Percentiles rank a stretch among this genome's conserved stretches.
These are phyloP conservation scores for Fissipunctia ypsillon DNA, from an alignment of 2,888 invertebrate genomes.

Conservation along the genomic window DNA sequence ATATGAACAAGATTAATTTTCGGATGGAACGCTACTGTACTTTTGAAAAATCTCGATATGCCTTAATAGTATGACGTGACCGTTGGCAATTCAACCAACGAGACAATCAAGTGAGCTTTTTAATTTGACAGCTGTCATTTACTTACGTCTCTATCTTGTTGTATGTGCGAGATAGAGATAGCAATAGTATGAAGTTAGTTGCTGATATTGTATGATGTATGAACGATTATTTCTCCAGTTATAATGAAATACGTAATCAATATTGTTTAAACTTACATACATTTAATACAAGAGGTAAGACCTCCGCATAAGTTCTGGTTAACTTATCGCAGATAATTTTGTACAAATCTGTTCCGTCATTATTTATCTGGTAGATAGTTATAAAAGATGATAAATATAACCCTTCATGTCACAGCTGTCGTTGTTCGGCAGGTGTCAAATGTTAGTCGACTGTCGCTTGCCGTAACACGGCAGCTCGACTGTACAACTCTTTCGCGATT, in stretches of 20 bases:
- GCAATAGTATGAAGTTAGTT: neutral
- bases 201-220: slow-evolving; percentile 24
- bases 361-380: slow-evolving; percentile 2
- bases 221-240: slow-evolving; percentile 23
- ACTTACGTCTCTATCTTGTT: neutral
- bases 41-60: neutral
- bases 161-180: neutral
- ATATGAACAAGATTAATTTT: neutral
- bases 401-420: too few relatives aligned
- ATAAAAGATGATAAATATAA: neutral
- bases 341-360: neutral
- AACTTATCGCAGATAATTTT: neutral
- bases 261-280: slow-evolving; percentile 37
- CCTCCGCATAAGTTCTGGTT: neutral
- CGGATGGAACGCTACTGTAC: too few relatives aligned
- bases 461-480: too few relatives aligned
- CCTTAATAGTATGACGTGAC: too few relatives aligned
- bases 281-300: neutral
- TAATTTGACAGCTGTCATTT: neutral
- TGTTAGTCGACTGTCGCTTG: too few relatives aligned
- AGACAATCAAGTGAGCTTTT: too few relatives aligned
- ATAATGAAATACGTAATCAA: slow-evolving; percentile 6
- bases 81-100: too few relatives aligned
- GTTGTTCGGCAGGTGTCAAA: too few relatives aligned
- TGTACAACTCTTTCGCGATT: too few relatives aligned